Evolutionary conservation across 1,140 invertebrate genomes (phyloP).

Genomic region (Solenopsis fugax): DNA sequence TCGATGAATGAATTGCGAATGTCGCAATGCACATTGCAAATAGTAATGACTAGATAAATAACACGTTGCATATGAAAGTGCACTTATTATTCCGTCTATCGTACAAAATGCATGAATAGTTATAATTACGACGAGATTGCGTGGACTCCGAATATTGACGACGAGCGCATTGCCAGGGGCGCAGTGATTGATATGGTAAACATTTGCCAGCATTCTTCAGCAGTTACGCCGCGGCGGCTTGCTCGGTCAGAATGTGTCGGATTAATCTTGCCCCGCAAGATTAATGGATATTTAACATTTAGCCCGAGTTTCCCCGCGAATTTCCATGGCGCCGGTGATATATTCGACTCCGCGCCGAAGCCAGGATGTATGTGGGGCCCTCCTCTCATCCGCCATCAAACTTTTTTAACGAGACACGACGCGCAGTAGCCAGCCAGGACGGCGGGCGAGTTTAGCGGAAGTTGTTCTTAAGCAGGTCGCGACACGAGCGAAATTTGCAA

Average conservation of each 20-base stretch:
- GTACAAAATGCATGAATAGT: constrained; percentile 4
- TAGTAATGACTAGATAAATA: not conserved
- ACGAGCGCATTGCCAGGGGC: constrained; percentile 35
- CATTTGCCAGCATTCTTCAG: constrained; percentile 62
- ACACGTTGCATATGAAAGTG: not conserved
- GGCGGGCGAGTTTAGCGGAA: constrained; percentile 43
- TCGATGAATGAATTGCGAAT: not conserved
- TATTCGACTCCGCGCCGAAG: constrained; percentile 37
- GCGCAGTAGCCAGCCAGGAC: constrained; percentile 1
- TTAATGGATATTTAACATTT: constrained; percentile 67
- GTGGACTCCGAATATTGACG: constrained; percentile 42
- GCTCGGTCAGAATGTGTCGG: constrained; percentile 52
- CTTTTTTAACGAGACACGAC: constrained; percentile 61
- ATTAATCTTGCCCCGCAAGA: constrained; percentile 56
- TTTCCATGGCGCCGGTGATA: constrained; percentile 51
- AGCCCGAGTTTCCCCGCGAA: constrained; percentile 35
- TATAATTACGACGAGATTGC: constrained; percentile 38
- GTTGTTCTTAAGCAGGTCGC: constrained; percentile 56
- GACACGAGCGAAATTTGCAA: constrained; percentile 52
- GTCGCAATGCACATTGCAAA: not conserved
- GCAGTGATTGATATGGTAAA: constrained; percentile 56
- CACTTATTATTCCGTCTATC: not conserved
- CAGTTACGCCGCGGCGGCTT: constrained; percentile 50
- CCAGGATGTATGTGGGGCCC: not conserved
- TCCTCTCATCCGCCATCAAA: constrained; percentile 39